Evolutionary conservation across 1,140 invertebrate genomes (phyloP).

Genomic region (Leptinotarsa defecta): DNA sequence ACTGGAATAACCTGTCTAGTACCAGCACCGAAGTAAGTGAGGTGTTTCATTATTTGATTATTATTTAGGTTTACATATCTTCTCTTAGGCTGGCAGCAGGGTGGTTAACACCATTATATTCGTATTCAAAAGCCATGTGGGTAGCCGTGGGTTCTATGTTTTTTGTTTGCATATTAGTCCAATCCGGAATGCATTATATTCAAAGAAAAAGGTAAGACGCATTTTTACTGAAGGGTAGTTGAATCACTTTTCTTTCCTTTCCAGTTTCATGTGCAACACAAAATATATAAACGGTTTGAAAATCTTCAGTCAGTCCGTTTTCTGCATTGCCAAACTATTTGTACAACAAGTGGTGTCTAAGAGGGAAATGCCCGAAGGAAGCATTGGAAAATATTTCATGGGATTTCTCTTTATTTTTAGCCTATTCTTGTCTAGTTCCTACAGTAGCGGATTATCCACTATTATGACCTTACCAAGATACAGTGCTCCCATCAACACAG

Average conservation of each 20-base stretch:
- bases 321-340: conserved; percentile 37
- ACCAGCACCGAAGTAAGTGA: conserved; percentile 59
- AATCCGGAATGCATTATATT: neutral
- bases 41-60: no score
- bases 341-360: conserved; percentile 32
- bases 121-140: conserved; percentile 46
- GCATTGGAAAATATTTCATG: conserved; percentile 35
- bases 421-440: conserved; percentile 59
- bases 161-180: neutral
- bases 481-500: conserved; percentile 41
- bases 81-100: conserved; percentile 39
- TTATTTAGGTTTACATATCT: no score
- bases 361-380: conserved; percentile 19
- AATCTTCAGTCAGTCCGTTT: conserved; percentile 13
- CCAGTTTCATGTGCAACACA: neutral
- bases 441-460: conserved; percentile 61
- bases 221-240: neutral
- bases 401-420: conserved; percentile 57
- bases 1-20: conserved; percentile 65
- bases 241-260: neutral
- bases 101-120: conserved; percentile 46
- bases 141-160: conserved; percentile 39
- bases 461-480: conserved; percentile 61
- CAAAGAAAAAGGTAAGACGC: neutral
- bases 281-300: neutral